These are phyloP conservation scores for Gymnocephalus cernua DNA, from an alignment of 2,113 vertebrate species.

Conservation along the genomic window DNA sequence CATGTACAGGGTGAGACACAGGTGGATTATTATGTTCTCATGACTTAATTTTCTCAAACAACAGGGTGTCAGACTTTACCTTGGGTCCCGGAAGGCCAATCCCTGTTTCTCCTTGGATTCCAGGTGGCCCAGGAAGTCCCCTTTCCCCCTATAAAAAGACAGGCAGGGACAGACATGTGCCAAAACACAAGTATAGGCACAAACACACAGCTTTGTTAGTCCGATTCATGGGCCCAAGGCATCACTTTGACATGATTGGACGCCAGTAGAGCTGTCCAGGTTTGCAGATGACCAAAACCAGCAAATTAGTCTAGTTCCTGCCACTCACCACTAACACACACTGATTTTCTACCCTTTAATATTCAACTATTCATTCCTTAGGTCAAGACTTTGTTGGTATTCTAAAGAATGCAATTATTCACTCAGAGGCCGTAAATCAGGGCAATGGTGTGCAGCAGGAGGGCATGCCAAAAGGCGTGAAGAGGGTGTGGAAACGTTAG, in stretches of 20 bases:
- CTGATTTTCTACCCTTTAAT: background rate
- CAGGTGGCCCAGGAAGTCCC: slow-evolving; percentile 89
- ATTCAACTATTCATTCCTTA: slow-evolving; percentile 15
- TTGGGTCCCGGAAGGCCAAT: slow-evolving; percentile 90
- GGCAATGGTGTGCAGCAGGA: slow-evolving; percentile 35
- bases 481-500: slow-evolving; percentile 47
- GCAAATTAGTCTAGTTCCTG: background rate
- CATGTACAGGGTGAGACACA: slow-evolving; percentile 18
- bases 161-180: slow-evolving; percentile 13
- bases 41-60: slow-evolving; percentile 40
- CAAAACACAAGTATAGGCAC: background rate
- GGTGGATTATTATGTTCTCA: slow-evolving; percentile 10
- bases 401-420: slow-evolving; percentile 50
- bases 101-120: slow-evolving; percentile 91
- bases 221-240: background rate
- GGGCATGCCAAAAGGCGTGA: slow-evolving; percentile 28
- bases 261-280: background rate
- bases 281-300: background rate
- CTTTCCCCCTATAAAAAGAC: slow-evolving; percentile 88
- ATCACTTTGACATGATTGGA: background rate
- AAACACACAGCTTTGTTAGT: background rate
- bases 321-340: background rate
- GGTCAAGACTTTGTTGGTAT: slow-evolving; percentile 48
- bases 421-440: slow-evolving; percentile 63
- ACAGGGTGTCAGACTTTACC: slow-evolving; percentile 75